Conservation (phyloP, 2,113 vertebrate genomes). For the Equus quagga region DNA sequence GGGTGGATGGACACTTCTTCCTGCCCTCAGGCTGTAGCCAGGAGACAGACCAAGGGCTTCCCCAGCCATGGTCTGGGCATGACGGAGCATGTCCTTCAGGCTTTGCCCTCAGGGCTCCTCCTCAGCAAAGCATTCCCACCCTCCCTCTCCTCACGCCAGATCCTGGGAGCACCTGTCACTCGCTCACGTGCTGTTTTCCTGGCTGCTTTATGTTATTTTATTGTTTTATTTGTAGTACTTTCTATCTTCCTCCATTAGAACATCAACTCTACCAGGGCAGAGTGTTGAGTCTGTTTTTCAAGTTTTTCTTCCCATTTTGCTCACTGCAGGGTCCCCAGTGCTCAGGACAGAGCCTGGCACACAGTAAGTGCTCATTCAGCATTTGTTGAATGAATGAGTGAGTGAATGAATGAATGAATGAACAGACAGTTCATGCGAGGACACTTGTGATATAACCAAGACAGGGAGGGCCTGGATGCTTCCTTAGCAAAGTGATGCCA, state of each 20-base stretch:
- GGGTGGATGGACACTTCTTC: neutral
- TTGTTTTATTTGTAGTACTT: neutral
- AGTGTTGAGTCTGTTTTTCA: neutral
- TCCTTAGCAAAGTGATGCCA: neutral
- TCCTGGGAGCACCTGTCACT: too few relatives aligned
- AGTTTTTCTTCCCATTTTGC: neutral
- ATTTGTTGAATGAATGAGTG: neutral
- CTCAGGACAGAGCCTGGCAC: neutral
- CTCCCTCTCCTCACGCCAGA: too few relatives aligned
- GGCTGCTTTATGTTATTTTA: neutral
- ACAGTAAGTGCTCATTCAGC: neutral
- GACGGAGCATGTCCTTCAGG: neutral
- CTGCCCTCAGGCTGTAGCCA: too few relatives aligned
- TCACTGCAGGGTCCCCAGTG: neutral
- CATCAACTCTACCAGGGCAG: neutral
- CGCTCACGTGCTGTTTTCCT: neutral
- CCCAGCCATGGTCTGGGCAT: neutral
- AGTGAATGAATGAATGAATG: neutral
- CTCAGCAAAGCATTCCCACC: neutral
- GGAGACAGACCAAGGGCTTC: neutral
- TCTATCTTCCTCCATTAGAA: neutral
- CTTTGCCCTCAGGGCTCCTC: neutral
- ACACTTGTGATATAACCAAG: neutral
- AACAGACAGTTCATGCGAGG: neutral
- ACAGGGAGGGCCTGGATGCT: neutral